phyloP scores from a whole-genome alignment of 2,797 vertebrate genomes.

The Poecile montanus region DNA sequence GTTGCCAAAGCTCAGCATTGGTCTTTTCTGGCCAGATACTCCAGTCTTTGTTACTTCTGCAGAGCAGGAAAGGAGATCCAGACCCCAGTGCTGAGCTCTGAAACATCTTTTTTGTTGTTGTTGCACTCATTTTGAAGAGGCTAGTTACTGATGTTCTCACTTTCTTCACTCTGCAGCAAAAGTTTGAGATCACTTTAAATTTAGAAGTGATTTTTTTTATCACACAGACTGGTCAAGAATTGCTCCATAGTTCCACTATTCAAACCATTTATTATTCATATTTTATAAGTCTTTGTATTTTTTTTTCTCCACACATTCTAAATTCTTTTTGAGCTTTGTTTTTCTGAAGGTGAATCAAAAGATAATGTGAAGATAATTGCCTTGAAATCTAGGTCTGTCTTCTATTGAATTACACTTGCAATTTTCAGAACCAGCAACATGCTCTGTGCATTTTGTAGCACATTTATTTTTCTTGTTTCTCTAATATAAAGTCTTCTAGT shows the following conservation, averaged over 20 bases:
- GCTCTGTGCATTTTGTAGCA: neutral
- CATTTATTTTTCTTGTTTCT: neutral
- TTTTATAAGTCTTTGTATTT: neutral
- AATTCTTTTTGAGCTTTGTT: neutral
- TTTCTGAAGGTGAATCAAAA: neutral
- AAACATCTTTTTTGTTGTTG: neutral
- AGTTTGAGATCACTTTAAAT: neutral
- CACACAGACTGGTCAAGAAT: neutral
- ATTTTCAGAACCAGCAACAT: neutral
- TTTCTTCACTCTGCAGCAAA: neutral
- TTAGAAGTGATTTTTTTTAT: neutral
- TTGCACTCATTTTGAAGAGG: neutral
- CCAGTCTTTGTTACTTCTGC: neutral
- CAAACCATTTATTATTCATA: neutral
- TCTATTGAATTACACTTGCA: neutral
- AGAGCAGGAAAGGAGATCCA: neutral
- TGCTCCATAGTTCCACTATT: neutral
- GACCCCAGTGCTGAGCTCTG: accelerated
- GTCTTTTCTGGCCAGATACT: neutral
- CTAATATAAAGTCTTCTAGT: neutral
- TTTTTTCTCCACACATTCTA: neutral
- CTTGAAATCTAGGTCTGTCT: neutral
- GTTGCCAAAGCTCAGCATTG: neutral
- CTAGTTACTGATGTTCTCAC: neutral
- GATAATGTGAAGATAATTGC: neutral